Evolutionary conservation across 1,140 invertebrate species (phyloP), one percentile per base, ranked within the genome.

Genomic region (Pachyrhynchus sulphureomaculatus): DNA sequence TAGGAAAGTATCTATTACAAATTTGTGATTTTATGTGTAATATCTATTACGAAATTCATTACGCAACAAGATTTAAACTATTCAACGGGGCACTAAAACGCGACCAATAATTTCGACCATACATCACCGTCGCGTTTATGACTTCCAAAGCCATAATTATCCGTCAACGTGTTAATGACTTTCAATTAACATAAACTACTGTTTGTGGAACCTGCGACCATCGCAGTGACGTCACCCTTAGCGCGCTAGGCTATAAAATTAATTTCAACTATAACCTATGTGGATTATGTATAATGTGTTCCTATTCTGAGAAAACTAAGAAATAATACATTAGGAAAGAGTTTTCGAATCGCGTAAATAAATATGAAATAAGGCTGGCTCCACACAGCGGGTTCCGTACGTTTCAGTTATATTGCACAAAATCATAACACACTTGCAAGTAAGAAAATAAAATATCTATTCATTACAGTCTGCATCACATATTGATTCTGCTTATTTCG

Each of bases 161-260:
- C 44, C 56, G 56, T 59, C 56, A 59, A 59, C 56, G 42, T 59
- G 56, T 59, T 59, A 59, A 59, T 59, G 56, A 48, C 56, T 59
- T 59, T 59, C 56, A 59, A 59, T 59, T 59, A 59, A 59, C 56
- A 51, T 59, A 51, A 59, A 59, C 56, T 59, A 59, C 56, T 59
- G 56, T 59, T 58, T 59, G 56, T 59, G 37, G 56, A 59, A 59
- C 47, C 56, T 59, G 47, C 56, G 56, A 59, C 45, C 56, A n/a
- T n/a, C n/a, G n/a, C n/a, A 45, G 36, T 59, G 56, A 59, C 54
- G 54, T 56, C 54, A 48, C 20, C 47, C 20, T n/a, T 9, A 56
- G 26, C 39, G 39, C 34, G 42, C 8, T 8, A 24, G 37, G 18
- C 32, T 51, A 42, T 59, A 59, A 59, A 59, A 59, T 59, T 59